Conservation (phyloP, 2,888 invertebrate species). For the Sphinx pinastri region DNA sequence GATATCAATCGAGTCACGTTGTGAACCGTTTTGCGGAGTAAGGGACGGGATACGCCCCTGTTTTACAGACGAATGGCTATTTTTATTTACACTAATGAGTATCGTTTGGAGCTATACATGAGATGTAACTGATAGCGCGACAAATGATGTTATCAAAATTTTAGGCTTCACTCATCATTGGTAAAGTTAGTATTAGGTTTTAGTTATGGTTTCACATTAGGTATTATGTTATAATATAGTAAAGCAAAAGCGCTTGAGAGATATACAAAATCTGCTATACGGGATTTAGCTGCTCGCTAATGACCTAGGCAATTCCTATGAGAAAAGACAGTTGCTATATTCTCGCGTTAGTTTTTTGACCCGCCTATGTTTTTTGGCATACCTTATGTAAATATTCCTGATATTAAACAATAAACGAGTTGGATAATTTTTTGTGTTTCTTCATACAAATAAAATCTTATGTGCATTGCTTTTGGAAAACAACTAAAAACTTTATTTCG, state of each 20-base stretch:
- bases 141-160: neutral
- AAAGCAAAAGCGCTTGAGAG: too few species aligned
- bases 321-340: neutral
- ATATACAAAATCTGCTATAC: too few species aligned
- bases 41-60: neutral
- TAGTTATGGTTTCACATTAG: neutral
- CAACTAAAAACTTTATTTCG: neutral
- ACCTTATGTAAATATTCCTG: neutral
- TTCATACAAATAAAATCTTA: neutral
- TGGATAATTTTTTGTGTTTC: neutral
- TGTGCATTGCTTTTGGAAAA: neutral
- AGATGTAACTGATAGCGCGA: neutral
- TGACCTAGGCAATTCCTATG: neutral
- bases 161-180: neutral
- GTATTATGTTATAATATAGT: too few species aligned
- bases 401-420: neutral
- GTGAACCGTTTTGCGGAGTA: constrained; percentile 1
- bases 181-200: neutral
- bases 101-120: constrained; percentile 9
- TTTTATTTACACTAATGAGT: constrained; percentile 23
- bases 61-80: constrained; percentile 14
- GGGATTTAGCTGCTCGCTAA: neutral
- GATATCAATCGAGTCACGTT: constrained; percentile 13
- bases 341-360: neutral
- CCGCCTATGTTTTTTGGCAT: neutral